Percentiles rank a stretch among this genome's conserved stretches.
Evolutionary conservation across 1,140 invertebrate genomes (phyloP).

Genomic region (Philaenus spumarius): DNA sequence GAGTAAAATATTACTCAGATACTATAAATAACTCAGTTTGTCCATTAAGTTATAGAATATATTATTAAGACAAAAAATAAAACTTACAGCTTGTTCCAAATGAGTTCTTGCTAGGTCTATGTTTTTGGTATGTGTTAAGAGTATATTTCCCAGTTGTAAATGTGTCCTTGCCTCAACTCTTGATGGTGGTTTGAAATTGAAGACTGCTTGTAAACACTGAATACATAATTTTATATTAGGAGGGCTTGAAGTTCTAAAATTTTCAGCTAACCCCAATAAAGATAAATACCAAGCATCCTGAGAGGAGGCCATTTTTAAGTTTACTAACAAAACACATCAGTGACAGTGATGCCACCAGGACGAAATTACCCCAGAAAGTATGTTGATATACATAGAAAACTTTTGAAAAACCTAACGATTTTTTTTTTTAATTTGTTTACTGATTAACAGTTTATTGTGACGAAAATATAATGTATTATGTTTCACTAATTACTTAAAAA

Average conservation of each 20-base stretch:
- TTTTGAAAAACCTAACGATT: too few species aligned
- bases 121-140: slow-evolving; percentile 91
- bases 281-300: slow-evolving; percentile 96
- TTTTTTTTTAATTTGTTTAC: too few species aligned
- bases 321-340: slow-evolving; percentile 11
- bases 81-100: slow-evolving; percentile 90
- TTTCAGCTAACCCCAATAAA: slow-evolving; percentile 88
- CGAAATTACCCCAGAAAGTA: too few species aligned
- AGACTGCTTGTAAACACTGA: slow-evolving; percentile 93
- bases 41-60: background rate
- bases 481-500: too few species aligned
- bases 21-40: too few species aligned
- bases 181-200: slow-evolving; percentile 88
- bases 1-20: too few species aligned
- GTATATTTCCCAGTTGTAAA: slow-evolving; percentile 90
- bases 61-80: background rate
- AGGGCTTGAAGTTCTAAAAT: slow-evolving; percentile 90
- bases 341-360: too few species aligned
- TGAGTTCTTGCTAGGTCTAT: slow-evolving; percentile 86
- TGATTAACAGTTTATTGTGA: too few species aligned
- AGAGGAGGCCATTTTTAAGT: slow-evolving; percentile 61
- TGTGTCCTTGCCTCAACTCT: slow-evolving; percentile 92
- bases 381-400: too few species aligned
- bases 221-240: slow-evolving; percentile 94
- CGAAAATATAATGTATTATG: too few species aligned